Percentiles rank a stretch among this genome's conserved stretches.
phyloP scores from a whole-genome alignment of 2,113 vertebrate species.

The Sisor rabdophorus region DNA sequence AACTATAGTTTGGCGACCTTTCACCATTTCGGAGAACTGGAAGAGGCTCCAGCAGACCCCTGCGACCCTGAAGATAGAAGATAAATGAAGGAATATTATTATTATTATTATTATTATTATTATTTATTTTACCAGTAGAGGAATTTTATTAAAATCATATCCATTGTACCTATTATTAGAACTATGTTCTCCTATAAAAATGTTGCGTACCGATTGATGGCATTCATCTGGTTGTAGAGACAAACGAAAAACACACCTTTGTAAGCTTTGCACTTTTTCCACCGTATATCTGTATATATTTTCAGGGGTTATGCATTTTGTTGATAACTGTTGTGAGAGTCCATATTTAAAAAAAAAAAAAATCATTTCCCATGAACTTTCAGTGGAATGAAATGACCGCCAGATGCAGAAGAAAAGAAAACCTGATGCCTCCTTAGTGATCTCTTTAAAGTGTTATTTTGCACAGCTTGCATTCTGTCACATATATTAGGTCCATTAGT shows the following conservation, averaged over 20 bases:
- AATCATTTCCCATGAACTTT: background rate
- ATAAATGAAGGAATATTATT: too few relatives aligned
- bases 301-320: background rate
- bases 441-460: background rate
- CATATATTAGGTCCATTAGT: constrained; percentile 51
- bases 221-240: background rate
- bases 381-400: background rate
- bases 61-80: too few relatives aligned
- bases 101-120: too few relatives aligned
- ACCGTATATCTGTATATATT: background rate
- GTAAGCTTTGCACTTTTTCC: background rate
- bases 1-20: too few relatives aligned
- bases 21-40: too few relatives aligned
- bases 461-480: constrained; percentile 39
- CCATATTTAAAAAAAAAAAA: background rate
- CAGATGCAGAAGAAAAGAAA: constrained; percentile 4
- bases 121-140: background rate
- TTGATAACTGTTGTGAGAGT: background rate
- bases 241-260: background rate
- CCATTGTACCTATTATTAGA: background rate
- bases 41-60: too few relatives aligned
- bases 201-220: background rate
- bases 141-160: background rate
- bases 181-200: background rate
- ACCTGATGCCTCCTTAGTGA: constrained; percentile 8